phyloP scores from a whole-genome alignment of 2,113 vertebrate genomes.

The Rhodinocichla rosea region DNA sequence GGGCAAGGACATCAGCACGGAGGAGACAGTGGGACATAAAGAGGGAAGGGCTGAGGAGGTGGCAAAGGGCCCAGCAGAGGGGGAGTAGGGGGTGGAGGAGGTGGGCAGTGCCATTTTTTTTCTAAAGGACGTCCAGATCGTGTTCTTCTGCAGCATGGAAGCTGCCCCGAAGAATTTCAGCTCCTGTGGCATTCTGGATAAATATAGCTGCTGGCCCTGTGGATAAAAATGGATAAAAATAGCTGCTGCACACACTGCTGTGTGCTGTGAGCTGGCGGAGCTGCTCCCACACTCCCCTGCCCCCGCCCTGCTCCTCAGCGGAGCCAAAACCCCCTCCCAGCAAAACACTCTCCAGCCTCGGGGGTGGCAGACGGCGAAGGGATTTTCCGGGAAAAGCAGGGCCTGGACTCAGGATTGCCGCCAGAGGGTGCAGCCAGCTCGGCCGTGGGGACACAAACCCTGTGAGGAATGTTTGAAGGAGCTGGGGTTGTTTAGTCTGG shows the following conservation, averaged over 20 bases:
- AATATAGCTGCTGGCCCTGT: neutral
- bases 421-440: slow-evolving; percentile 40
- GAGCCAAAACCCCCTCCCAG: neutral
- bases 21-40: neutral
- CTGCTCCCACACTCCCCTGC: neutral
- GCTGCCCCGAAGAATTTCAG: fast-evolving
- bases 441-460: neutral
- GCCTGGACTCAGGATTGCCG: neutral
- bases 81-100: neutral
- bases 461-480: too few species aligned
- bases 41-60: neutral
- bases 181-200: slow-evolving; percentile 12
- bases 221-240: slow-evolving; percentile 50
- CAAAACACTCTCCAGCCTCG: neutral
- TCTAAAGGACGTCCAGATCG: neutral
- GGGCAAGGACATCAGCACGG: neutral
- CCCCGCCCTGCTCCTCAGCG: neutral
- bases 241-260: neutral
- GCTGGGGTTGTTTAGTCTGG: too few species aligned
- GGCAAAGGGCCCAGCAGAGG: neutral
- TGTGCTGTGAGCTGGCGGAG: neutral
- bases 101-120: neutral
- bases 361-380: fast-evolving
- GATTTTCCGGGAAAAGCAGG: neutral
- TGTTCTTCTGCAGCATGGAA: neutral